Conservation (phyloP, 2,113 vertebrate species). For the Eurystomus gularis region DNA sequence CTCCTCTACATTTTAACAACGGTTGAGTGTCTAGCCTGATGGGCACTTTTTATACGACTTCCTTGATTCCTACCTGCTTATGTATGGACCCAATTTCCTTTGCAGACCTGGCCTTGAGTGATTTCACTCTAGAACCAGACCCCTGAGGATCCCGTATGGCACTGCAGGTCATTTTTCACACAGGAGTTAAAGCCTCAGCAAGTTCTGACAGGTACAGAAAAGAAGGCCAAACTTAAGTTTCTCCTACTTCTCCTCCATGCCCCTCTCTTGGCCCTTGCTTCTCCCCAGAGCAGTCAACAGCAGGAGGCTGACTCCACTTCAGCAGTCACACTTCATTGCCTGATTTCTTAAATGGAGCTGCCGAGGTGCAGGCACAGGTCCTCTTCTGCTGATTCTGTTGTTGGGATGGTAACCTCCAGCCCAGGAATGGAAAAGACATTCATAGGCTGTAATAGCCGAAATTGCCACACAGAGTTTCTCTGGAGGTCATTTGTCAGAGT, state of each 20-base stretch:
- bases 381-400: background rate
- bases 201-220: background rate
- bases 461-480: background rate
- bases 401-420: background rate
- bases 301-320: background rate
- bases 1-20: background rate
- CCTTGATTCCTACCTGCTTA: background rate
- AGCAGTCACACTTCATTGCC: background rate
- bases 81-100: background rate
- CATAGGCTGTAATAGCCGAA: background rate
- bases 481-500: background rate
- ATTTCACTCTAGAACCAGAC: background rate
- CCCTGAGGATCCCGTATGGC: background rate
- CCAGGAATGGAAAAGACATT: slow-evolving; percentile 18
- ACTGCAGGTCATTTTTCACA: background rate
- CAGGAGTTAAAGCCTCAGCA: background rate
- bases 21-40: background rate
- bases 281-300: background rate
- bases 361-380: background rate
- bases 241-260: background rate
- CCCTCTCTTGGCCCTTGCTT: background rate
- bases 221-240: background rate
- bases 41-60: background rate
- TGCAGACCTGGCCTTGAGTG: background rate
- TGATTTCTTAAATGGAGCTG: background rate